Evolutionary conservation across 1,140 invertebrate species (phyloP).

Genomic region (Pararge aegeria): DNA sequence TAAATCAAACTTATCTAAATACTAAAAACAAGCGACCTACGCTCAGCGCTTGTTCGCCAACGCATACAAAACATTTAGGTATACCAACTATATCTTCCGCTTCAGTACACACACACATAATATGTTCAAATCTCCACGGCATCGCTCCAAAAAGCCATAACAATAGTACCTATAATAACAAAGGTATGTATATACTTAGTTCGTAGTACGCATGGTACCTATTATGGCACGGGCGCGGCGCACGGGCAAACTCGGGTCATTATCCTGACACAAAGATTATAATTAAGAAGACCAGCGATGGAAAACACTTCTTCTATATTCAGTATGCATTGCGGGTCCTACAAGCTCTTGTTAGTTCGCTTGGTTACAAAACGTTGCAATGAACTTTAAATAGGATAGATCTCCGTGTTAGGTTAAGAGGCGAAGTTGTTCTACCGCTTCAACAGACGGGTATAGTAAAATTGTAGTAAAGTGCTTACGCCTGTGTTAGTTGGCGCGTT

Average conservation of each 20-base stretch:
- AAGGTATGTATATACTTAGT: constrained; percentile 21
- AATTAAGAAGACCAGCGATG: constrained; percentile 16
- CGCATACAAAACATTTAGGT: constrained; percentile 4
- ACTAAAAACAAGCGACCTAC: constrained; percentile 10
- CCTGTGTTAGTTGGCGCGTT: constrained; percentile 30
- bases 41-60: constrained; percentile 4
- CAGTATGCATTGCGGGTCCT: constrained; percentile 13
- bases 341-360: background rate
- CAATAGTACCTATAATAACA: constrained; percentile 14
- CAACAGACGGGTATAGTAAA: constrained; percentile 39
- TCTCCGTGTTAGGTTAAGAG: background rate
- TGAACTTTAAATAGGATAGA: constrained; percentile 6
- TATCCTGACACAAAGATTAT: constrained; percentile 36
- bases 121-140: constrained; percentile 17
- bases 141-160: constrained; percentile 19
- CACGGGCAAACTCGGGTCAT: constrained; percentile 31
- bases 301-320: background rate
- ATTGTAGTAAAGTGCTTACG: constrained; percentile 35
- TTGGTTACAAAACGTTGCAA: background rate
- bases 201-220: constrained; percentile 28
- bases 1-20: background rate
- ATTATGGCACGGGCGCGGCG: constrained; percentile 28
- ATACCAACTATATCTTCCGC: background rate
- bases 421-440: constrained; percentile 21
- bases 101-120: background rate